Evolutionary conservation across 2,113 vertebrate species (phyloP), one percentile per base, ranked within the genome.

Genomic region (Saccopteryx leptura): DNA sequence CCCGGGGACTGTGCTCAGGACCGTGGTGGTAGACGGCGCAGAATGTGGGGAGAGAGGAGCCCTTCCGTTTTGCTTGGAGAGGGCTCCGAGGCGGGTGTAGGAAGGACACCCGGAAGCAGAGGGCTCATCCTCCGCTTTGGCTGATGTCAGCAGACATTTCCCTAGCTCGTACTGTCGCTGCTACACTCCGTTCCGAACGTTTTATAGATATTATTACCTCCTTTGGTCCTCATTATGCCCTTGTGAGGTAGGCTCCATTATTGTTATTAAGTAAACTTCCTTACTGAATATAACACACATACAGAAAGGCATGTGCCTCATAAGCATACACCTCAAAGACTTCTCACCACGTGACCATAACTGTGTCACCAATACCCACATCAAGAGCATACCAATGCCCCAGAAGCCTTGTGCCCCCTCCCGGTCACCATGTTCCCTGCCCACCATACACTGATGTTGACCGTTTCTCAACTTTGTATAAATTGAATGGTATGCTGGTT

Each of bases 301-400:
- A 50, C 0, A 28, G 63, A 79, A 83, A 48, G 72, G 7, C 48
- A 84, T 33, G 18, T 4, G 31, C 46, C 14, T 65, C 9, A 1
- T 23, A 28, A 13, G 14, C 14, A 7, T 23, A 15, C n/a, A 61
- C 21, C 17, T 31, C 65, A 18, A 23, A 66, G 78, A 68, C 39
- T 4, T 61, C 15, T 31, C 28, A 58, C 1, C 0, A 1, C 4
- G 2, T 14, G 31, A 10, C 50, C 5, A 24, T 1, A 0, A n/a
- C 28, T 50, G 72, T 0, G 1, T 65, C 13, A 21, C 54, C 58
- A 76, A 60, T 6, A 50, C 11, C 23, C 28, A 12, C 19, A 7
- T 71, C 19, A 3, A 50, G 83, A 60, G 65, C 26, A 6, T 28
- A 12, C 23, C 15, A 18, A 69, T 12, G 33, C 54, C 24, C 48